Conservation (phyloP, 2,113 vertebrate genomes). For the Hymenochirus boettgeri region DNA sequence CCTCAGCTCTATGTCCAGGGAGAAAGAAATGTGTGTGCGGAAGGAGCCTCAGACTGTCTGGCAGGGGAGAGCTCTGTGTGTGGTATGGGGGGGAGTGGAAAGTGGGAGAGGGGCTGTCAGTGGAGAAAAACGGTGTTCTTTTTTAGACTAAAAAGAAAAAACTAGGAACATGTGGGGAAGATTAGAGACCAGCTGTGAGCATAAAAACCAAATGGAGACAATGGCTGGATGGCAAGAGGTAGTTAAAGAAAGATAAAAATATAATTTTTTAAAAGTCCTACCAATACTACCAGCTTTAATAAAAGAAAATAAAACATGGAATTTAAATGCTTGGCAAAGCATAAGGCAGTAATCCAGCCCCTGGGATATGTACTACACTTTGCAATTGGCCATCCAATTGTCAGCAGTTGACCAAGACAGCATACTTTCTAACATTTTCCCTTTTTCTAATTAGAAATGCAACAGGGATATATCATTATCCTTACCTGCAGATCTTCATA, state of each 20-base stretch:
- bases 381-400: too few relatives aligned
- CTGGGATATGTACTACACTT: too few relatives aligned
- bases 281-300: too few relatives aligned
- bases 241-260: not conserved
- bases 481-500: too few relatives aligned
- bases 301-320: too few relatives aligned
- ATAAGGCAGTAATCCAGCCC: too few relatives aligned
- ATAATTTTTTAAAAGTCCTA: too few relatives aligned
- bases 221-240: not conserved
- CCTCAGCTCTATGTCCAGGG: constrained; percentile 1
- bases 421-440: too few relatives aligned
- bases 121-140: constrained; percentile 22
- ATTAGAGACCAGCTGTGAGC: constrained; percentile 10
- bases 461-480: too few relatives aligned
- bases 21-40: constrained; percentile 40
- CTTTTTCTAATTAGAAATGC: too few relatives aligned
- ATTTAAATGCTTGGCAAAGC: too few relatives aligned
- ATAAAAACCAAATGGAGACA: constrained; percentile 5
- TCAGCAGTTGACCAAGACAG: too few relatives aligned
- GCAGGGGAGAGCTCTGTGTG: constrained; percentile 34
- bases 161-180: constrained; percentile 39
- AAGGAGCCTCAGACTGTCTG: constrained; percentile 28
- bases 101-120: constrained; percentile 34
- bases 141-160: constrained; percentile 28
- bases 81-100: constrained; percentile 26